Evolutionary conservation across 2,888 invertebrate genomes (phyloP).

Genomic region (Ceramica pisi): DNA sequence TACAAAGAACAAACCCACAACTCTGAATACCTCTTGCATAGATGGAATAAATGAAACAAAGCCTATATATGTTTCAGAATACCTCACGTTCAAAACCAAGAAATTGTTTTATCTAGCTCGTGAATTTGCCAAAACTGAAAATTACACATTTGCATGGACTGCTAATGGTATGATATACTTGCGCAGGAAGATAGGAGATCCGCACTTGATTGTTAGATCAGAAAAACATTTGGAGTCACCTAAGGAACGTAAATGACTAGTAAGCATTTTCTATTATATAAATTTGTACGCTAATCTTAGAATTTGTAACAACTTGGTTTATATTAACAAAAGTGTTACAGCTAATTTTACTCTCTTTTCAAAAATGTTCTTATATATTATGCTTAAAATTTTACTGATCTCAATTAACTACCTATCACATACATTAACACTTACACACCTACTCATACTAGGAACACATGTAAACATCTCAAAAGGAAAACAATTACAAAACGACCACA

Average conservation of each 20-base stretch:
- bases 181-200: neutral
- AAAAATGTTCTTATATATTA: neutral
- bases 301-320: neutral
- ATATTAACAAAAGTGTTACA: neutral
- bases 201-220: conserved; percentile 3
- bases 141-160: neutral
- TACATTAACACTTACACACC: conserved; percentile 3
- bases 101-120: neutral
- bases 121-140: conserved; percentile 4
- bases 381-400: no score
- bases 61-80: neutral
- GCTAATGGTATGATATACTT: no score
- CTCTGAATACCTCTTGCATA: neutral
- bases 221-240: neutral
- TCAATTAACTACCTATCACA: neutral
- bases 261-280: neutral
- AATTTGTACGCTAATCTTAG: neutral
- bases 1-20: neutral
- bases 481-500: no score
- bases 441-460: neutral
- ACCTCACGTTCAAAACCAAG: neutral
- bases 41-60: neutral
- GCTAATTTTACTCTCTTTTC: neutral
- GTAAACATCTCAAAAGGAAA: neutral
- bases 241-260: neutral